A percentile compares a stretch with the other conserved stretches of the same genome.
Evolutionary conservation across 2,888 invertebrate genomes (phyloP).

Genomic region (Tanytarsus gracilentus): DNA sequence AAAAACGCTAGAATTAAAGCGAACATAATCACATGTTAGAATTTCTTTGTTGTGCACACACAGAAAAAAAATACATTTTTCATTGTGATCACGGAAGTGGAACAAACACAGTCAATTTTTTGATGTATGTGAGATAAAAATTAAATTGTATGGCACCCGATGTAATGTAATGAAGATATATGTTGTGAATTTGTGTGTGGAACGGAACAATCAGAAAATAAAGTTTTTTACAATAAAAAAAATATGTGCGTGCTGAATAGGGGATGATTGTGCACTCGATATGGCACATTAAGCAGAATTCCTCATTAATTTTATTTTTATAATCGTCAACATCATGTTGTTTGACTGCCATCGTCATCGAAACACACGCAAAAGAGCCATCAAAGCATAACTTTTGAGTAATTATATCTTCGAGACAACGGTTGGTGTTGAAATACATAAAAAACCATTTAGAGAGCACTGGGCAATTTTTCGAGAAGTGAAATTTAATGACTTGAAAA

Average conservation of each 20-base stretch:
- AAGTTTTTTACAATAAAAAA: not conserved
- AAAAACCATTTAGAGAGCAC: not conserved
- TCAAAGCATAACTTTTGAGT: not conserved
- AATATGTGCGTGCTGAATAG: not conserved
- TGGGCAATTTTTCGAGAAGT: too few relatives aligned
- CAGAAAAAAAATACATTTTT: too few relatives aligned
- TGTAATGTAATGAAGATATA: slow-evolving; percentile 3
- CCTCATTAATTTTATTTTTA: not conserved
- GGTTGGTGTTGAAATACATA: slow-evolving; percentile 1
- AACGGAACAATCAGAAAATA: not conserved
- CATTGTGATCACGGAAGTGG: slow-evolving; percentile 5
- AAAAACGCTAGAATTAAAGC: too few relatives aligned
- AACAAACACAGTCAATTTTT: too few relatives aligned
- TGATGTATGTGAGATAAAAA: too few relatives aligned
- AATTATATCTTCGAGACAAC: slow-evolving; percentile 9
- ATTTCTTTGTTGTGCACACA: too few relatives aligned
- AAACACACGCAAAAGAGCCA: slow-evolving; percentile 9
- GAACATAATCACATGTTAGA: too few relatives aligned
- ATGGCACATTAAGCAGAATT: slow-evolving; percentile 10
- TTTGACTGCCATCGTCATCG: not conserved
- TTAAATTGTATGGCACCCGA: not conserved
- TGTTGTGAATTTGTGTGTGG: not conserved
- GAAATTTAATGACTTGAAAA: too few relatives aligned
- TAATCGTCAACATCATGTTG: not conserved
- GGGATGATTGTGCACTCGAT: slow-evolving; percentile 6